These are phyloP conservation scores for Tenualosa thibaudeaui DNA, from an alignment of 2,797 vertebrate genomes.

Conservation along the genomic window DNA sequence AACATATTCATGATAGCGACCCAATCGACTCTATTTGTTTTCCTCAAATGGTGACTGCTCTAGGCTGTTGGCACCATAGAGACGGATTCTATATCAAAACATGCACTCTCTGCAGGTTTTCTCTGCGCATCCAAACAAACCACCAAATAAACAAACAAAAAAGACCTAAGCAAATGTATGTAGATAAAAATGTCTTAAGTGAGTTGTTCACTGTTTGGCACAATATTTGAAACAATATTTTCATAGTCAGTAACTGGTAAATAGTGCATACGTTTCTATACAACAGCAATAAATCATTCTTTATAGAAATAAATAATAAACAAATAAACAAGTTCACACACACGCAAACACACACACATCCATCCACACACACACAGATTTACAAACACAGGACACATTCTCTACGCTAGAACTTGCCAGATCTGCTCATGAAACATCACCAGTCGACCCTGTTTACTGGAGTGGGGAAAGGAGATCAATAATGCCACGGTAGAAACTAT, in stretches of 20 bases:
- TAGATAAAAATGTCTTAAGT: conserved; percentile 60
- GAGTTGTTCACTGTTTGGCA: conserved; percentile 79
- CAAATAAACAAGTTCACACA: conserved; percentile 64
- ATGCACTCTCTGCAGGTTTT: conserved; percentile 79
- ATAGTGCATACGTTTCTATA: conserved; percentile 88
- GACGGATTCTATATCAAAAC: conserved; percentile 59
- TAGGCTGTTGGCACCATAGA: conserved; percentile 76
- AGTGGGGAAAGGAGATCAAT: conserved; percentile 45
- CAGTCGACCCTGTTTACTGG: conserved; percentile 19
- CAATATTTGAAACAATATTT: conserved; percentile 66
- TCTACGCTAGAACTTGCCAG: conserved; percentile 17
- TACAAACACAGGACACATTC: conserved; percentile 21
- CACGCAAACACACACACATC: neutral
- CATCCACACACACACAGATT: neutral
- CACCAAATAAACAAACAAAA: conserved; percentile 85
- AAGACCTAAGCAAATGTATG: conserved; percentile 77
- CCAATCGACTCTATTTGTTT: neutral
- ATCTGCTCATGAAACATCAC: conserved; percentile 6
- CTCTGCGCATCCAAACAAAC: conserved; percentile 61
- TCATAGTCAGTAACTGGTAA: conserved; percentile 76
- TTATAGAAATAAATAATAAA: conserved; percentile 51
- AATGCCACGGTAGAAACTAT: conserved; percentile 75
- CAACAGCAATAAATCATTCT: conserved; percentile 75
- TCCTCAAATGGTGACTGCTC: conserved; percentile 65
- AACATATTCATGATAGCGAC: neutral